Evolutionary conservation across 2,888 invertebrate genomes (phyloP).

Genomic region (Drosophila quinaria): DNA sequence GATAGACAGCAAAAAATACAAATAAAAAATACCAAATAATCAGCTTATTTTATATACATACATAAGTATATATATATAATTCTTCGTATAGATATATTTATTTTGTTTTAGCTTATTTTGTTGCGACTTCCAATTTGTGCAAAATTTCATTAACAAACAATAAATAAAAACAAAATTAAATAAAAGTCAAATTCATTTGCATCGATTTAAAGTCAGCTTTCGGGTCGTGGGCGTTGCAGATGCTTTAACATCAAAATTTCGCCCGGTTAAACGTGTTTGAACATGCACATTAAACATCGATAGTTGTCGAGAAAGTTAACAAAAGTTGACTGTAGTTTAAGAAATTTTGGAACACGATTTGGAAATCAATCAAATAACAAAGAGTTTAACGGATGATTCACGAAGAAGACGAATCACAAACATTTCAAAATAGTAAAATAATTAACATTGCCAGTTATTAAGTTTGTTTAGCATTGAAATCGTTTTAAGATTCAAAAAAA

Average conservation of each 20-base stretch:
- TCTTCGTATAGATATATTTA: constrained; percentile 27
- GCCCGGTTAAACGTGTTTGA: constrained; percentile 43
- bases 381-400: neutral
- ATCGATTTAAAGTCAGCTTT: constrained; percentile 40
- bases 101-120: constrained; percentile 6
- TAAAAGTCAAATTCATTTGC: constrained; percentile 49
- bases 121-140: constrained; percentile 19
- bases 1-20: constrained; percentile 2
- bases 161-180: constrained; percentile 4
- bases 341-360: neutral
- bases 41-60: constrained; percentile 53
- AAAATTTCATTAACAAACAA: constrained; percentile 15
- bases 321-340: neutral
- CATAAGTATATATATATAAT: neutral
- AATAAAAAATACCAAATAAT: constrained; percentile 50
- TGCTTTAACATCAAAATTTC: constrained; percentile 26
- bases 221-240: constrained; percentile 48
- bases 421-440: neutral
- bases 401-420: neutral
- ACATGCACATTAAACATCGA: constrained; percentile 14
- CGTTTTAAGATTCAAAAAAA: no score
- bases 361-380: neutral
- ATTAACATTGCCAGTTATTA: neutral
- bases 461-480: neutral
- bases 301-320: constrained; percentile 38